Conservation (phyloP, 2,113 vertebrate genomes). For the Lagenorhynchus albirostris region DNA sequence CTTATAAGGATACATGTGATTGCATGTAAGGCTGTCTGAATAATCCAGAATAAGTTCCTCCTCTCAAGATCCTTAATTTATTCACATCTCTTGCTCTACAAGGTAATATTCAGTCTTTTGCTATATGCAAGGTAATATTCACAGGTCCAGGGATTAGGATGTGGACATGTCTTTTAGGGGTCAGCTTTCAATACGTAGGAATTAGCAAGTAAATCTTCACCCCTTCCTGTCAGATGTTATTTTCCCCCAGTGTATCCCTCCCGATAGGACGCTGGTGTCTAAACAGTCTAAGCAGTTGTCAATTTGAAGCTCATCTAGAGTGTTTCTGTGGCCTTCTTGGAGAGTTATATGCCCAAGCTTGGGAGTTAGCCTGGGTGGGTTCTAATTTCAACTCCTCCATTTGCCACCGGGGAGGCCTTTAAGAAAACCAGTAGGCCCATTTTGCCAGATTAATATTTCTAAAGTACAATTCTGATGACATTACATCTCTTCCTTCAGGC, state of each 20-base stretch:
- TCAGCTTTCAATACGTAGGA: background rate
- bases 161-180: background rate
- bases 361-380: background rate
- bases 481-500: background rate
- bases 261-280: background rate
- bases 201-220: background rate
- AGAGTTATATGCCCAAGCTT: background rate
- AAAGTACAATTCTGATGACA: background rate
- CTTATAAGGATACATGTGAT: background rate
- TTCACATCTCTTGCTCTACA: background rate
- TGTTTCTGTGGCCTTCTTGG: background rate
- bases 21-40: background rate
- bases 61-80: background rate
- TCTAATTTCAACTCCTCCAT: background rate
- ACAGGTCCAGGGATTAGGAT: background rate
- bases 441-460: background rate
- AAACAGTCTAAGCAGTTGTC: background rate
- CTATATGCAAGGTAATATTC: background rate
- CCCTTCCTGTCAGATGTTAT: background rate
- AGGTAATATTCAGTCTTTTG: background rate
- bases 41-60: background rate
- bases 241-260: background rate
- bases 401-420: background rate
- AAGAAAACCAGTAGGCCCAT: background rate
- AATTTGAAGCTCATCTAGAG: background rate